Evolutionary conservation across 2,113 vertebrate species (phyloP), one percentile per base, ranked within the genome.

Genomic region (Paramisgurnus dabryanus): DNA sequence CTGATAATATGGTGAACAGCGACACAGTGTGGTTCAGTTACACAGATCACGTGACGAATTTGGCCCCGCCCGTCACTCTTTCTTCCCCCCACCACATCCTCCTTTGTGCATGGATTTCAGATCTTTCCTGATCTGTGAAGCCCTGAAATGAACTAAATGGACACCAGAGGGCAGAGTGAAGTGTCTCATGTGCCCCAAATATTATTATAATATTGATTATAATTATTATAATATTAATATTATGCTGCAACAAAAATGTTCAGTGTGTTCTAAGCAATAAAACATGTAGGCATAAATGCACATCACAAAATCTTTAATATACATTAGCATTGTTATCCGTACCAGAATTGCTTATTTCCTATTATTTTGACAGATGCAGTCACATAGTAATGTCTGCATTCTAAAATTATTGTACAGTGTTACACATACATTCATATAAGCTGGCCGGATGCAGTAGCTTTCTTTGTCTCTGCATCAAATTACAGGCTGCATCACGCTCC

Each of bases 11-110:
- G 79, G 85, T 83, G 55, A 85, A 80, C 87, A 91, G 87, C 63
- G 92, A 88, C 92, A 84, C 84, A 89, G 9, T 73, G 55, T 88
- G 92, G 90, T 81, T 50, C 2, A 68, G 41, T 79, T 10, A 13
- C 12, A 81, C 47, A 75, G 49, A 67, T 64, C 79, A 86, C 78
- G 4, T 57, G n/a, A 84, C 72, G 67, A 4, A 34, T 41, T 69
- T 10, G 53, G 41, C 63, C 65, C 41, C 66, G 55, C 60, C 50
- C 60, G 47, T 49, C 7, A 17, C 15, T 45, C 10, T n/a, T n/a
- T 61, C 8, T 58, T 27, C 61, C 63, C 47, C 75, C 22, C 41
- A 64, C 7, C 58, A 17, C 27, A 50, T 27, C 12, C 27, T 2
- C 45, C 22, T 7, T 39, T 22, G 43, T 27, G 22, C 34, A 43